A percentile compares a stretch with the other conserved stretches of the same genome.
phyloP scores from a whole-genome alignment of 1,140 invertebrate species.

The Zaprionus africanus region DNA sequence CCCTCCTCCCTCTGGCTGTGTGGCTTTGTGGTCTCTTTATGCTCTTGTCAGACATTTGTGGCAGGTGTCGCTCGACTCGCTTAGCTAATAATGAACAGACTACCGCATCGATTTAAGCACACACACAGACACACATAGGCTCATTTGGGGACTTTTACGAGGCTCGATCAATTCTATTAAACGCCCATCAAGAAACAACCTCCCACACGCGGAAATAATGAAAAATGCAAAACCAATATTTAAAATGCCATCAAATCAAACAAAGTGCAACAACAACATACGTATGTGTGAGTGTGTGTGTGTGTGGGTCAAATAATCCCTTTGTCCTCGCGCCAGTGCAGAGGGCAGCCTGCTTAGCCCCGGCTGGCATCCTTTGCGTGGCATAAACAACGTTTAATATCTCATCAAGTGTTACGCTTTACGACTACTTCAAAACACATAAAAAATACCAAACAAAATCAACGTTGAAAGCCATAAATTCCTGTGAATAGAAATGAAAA shows the following conservation, averaged over 20 bases:
- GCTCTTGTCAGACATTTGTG: constrained; percentile 50
- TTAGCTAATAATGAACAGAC: constrained; percentile 46
- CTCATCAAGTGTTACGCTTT: constrained; percentile 82
- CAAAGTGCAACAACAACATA: constrained; percentile 59
- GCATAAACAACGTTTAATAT: constrained; percentile 75
- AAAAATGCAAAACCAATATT: constrained; percentile 81
- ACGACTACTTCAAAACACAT: constrained; percentile 82
- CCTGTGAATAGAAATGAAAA: constrained; percentile 77
- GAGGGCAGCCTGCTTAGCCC: background rate
- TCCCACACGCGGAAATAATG: constrained; percentile 57
- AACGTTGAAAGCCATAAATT: constrained; percentile 81
- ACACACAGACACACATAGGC: background rate
- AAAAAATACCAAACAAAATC: constrained; percentile 74
- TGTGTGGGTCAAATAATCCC: constrained; percentile 38
- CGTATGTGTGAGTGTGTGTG: constrained; percentile 17
- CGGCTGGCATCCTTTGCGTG: background rate
- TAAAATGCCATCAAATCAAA: constrained; percentile 79
- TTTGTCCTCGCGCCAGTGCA: background rate
- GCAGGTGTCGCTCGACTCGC: constrained; percentile 52
- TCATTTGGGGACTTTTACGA: constrained; percentile 37
- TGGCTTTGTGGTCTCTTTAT: constrained; percentile 72
- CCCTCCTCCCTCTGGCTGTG: background rate
- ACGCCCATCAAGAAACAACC: constrained; percentile 51
- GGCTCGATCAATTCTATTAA: constrained; percentile 71
- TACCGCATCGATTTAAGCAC: too few species aligned